Evolutionary conservation across 2,797 vertebrate genomes (phyloP).

Genomic region (Emys orbicularis): DNA sequence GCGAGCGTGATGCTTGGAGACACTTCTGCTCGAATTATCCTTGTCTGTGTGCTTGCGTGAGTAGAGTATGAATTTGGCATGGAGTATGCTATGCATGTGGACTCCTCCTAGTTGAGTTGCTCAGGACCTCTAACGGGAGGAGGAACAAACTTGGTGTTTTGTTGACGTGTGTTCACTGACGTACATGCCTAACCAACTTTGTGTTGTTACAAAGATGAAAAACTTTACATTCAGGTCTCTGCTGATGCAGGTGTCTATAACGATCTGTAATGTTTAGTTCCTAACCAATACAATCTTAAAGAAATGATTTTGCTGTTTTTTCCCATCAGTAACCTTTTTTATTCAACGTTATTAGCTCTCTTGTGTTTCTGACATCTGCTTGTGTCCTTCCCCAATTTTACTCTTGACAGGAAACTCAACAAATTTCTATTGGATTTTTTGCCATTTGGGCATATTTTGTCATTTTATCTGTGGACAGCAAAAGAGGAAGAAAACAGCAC

Average conservation of each 20-base stretch:
- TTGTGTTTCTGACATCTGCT: background rate
- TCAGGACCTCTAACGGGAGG: background rate
- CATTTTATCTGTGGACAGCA: background rate
- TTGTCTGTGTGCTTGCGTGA: background rate
- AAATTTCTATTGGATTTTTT: background rate
- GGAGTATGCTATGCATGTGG: background rate
- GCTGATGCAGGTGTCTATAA: background rate
- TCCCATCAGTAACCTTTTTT: fast-evolving
- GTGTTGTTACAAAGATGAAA: background rate
- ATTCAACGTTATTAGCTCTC: background rate
- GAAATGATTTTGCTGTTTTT: fast-evolving
- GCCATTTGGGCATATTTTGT: background rate
- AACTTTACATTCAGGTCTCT: background rate
- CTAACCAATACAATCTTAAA: background rate
- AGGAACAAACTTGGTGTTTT: background rate
- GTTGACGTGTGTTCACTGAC: background rate
- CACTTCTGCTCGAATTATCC: background rate
- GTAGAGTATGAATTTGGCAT: background rate
- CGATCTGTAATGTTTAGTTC: background rate
- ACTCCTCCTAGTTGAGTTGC: background rate
- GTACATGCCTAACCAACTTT: background rate
- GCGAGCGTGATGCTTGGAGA: too few relatives aligned
- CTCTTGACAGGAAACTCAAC: background rate
- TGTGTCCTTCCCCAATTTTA: background rate
- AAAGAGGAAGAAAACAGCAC: background rate